Base-by-base conservation (phyloP, 2,797 vertebrate species). In the Glyptemys insculpta region DNA sequence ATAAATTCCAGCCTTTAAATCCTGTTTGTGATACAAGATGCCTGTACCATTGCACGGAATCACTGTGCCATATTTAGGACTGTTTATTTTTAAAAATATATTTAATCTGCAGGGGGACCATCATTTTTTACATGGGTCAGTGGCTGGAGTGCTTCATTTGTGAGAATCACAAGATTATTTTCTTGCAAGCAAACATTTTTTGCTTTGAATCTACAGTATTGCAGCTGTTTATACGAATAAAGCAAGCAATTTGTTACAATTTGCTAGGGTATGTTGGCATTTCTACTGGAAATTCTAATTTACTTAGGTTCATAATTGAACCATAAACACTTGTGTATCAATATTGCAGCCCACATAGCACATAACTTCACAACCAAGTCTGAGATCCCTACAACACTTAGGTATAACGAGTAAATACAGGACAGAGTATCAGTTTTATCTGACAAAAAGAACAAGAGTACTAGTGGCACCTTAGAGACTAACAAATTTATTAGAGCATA, bases 141-240 rank as follows among this genome's bases (percentile, higher is more conserved):
- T 85, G 6, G 8, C 8, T 59, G 49, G 8, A 31, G 19, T 3
- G 0, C 12, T 89, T 89, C 44, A 12, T 86, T 91, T 59, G 79
- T 81, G 68, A 79, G 25, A 86, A 91, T 25, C 6, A 47, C n/a
- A n/a, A n/a, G 8, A 83, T 59, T 53, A 5, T 56, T 65, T 89
- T 2, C 79, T 90, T 81, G 37, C 29, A 12, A 5, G 34, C 47
- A 54, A 49, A 81, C 31, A 37, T 15, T 5, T 89, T 89, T 86
- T 89, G 27, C 50, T 93, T 82, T 86, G 23, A 82, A 56, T 52
- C 62, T 47, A 59, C 53, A 88, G 6, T 81, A 81, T 31, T 88
- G 29, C 59, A 85, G 54, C 27, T 92, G 52, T 16, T 65, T 19
- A 65, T 65, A 65, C 8, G 8, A n/a, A n/a, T 65, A n/a, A 78